Evolutionary conservation across 37 sponge, comb jelly and placozoan genomes (phyloP), one percentile per base, ranked within the genome.

Genomic region (Theonella swinhoei): DNA sequence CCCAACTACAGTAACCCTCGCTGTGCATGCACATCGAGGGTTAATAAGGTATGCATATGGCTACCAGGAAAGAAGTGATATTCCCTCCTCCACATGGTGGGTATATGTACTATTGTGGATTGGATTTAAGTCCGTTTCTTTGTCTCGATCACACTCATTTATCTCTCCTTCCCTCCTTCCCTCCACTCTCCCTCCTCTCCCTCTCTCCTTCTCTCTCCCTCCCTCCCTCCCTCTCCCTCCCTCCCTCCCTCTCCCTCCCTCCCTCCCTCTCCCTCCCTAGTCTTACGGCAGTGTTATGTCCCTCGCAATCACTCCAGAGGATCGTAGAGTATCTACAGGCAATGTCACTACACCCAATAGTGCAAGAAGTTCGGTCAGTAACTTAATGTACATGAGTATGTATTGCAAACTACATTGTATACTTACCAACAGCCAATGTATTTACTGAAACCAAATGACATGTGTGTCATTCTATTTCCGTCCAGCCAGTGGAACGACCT

Each of bases 201-300:
- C 33, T 67, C 66, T 29, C 83, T 0, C 42, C 66, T 23, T 23
- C 14, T 22, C 28, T 14, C 33, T 8, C 59, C 0, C 33, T 8
- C 70, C 20, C 70, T 26, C 70, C 1, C 80, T 37, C 59, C 31
- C 59, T 33, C 1, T 0, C 71, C 23, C 0, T 2, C 62, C 38
- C 78, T 32, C 29, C 42, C 41, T 37, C 65, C 26, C 63, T 54
- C 77, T 28, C 59, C 69, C 78, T 33, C 33, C 9, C 68, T 1
- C 0, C 30, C 70, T 22, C 85, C 3, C 70, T 41, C 42, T 24
- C 43, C 33, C 30, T 74, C 42, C 62, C 30, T 36, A 7, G 75
- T 30, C 33, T 35, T 14, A 47, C 54, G 14, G 54, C 54, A 47
- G 14, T 14, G 7, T 47, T 47, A 14, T 7, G n/a, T n/a, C n/a